Conservation (phyloP, 2,888 invertebrate genomes). For the Herminia tarsipennalis region DNA sequence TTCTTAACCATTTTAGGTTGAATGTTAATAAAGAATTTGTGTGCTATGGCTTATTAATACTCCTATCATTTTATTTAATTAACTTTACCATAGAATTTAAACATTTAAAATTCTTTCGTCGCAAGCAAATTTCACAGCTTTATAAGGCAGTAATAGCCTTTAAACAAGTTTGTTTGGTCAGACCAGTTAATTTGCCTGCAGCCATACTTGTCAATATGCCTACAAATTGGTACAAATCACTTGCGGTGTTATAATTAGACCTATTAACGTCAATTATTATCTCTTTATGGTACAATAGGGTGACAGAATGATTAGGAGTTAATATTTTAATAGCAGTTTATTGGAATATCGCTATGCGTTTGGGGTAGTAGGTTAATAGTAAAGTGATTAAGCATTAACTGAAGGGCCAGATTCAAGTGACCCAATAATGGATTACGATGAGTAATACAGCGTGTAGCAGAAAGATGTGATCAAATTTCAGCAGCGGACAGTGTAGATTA, state of each 20-base stretch:
- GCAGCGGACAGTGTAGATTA: too few species aligned
- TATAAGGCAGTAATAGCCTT: constrained; percentile 14
- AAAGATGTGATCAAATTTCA: too few species aligned
- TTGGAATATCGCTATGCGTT: too few species aligned
- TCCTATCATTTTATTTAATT: too few species aligned
- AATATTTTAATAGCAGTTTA: constrained; percentile 25
- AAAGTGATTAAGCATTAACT: too few species aligned
- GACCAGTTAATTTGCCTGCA: constrained; percentile 51
- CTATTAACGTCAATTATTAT: constrained; percentile 29
- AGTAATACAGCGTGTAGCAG: too few species aligned
- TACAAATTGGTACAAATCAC: constrained; percentile 54
- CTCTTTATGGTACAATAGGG: constrained; percentile 13
- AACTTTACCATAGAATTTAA: background rate
- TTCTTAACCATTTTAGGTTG: too few species aligned
- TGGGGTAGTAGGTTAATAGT: too few species aligned
- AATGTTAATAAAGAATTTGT: too few species aligned
- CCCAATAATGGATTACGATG: too few species aligned
- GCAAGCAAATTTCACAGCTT: constrained; percentile 1
- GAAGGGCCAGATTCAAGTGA: too few species aligned
- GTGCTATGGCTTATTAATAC: too few species aligned
- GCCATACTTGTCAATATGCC: constrained; percentile 47
- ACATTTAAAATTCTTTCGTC: background rate
- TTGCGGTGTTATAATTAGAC: constrained; percentile 47
- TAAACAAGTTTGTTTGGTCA: constrained; percentile 19
- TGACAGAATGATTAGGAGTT: constrained; percentile 7